Evolutionary conservation across 2,888 invertebrate genomes (phyloP), one percentile per base, ranked within the genome.

Genomic region (Andrena camellia): DNA sequence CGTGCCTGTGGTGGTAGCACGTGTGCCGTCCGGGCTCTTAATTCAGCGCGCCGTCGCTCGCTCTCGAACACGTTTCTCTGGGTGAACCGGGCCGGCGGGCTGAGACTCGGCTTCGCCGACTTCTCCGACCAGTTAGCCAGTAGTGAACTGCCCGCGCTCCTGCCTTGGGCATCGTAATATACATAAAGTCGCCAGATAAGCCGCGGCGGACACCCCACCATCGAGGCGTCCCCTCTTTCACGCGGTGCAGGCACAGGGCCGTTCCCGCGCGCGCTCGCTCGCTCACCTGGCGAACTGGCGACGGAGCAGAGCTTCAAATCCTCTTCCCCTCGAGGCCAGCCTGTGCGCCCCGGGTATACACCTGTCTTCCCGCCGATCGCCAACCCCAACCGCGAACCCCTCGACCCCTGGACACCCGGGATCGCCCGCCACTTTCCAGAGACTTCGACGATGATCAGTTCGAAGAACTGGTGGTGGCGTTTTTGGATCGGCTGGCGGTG

Each of bases 171-270:
- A 89, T 90, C 91, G 92, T 93, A 92, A 93, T 93, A 92, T 92
- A 92, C 93, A 91, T 92, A 89, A 90, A 91, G 89, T 90, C 90
- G 88, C 84, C 89, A 91, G 93, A 92, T 93, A 92, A 92, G 91
- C 91, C 89, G 86, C 78, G 82, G 81, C 86, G 81, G 84, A 81
- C 85, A 85, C 91, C 89, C 91, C 90, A 90, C 90, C 88, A 88
- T 48, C 89, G 84, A 81, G 66, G 81, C 63, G 54, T 72, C 88
- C 23, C 67, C 26, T 84, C 87, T 89, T 90, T 88, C 87, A 86
- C 77, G 84, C 86, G 83, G 64, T 68, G 81, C 78, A 85, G 68
- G 66, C 68, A 64, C 17, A 8, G 23, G 20, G 81, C 73, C 35
- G 42, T 42, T 81, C 70, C 48, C 70, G 85, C 77, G 68, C 76